Evolutionary conservation across 2,797 vertebrate genomes (phyloP).

Genomic region (Hephaestus fuliginosus): DNA sequence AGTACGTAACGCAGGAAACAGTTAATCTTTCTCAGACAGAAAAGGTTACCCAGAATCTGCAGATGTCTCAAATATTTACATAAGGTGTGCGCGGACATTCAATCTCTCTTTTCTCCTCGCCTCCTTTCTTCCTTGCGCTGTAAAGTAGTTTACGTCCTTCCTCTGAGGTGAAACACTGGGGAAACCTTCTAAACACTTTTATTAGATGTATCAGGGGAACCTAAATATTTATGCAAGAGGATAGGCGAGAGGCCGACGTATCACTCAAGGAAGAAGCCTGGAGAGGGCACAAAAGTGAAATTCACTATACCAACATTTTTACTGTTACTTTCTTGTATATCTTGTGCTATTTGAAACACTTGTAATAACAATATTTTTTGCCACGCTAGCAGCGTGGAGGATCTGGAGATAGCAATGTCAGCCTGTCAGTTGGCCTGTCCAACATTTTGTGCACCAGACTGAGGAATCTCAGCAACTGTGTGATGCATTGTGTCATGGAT

Average conservation of each 20-base stretch:
- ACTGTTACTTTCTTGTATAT: conserved; percentile 21
- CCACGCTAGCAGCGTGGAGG: not conserved
- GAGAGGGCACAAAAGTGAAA: conserved; percentile 56
- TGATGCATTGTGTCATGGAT: not conserved
- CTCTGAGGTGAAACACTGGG: conserved; percentile 79
- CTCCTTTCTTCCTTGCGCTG: conserved; percentile 61
- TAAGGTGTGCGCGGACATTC: conserved; percentile 79
- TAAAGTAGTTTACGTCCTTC: conserved; percentile 79
- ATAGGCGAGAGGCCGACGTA: conserved; percentile 51
- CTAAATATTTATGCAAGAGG: conserved; percentile 85
- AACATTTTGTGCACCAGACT: not conserved
- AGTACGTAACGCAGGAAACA: conserved; percentile 78
- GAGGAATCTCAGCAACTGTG: not conserved
- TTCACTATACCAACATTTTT: conserved; percentile 44
- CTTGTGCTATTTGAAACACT: conserved; percentile 50
- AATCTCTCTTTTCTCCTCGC: conserved; percentile 66
- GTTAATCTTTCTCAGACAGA: conserved; percentile 76
- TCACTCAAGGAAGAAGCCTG: conserved; percentile 54
- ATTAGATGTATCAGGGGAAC: conserved; percentile 82
- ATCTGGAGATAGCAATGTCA: not conserved
- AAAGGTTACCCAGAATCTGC: conserved; percentile 80
- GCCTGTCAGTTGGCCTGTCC: not conserved
- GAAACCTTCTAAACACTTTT: conserved; percentile 83
- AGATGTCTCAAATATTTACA: conserved; percentile 88
- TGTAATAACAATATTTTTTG: conserved; percentile 46